phyloP scores from a whole-genome alignment of 1,140 invertebrate genomes.

The Drosophila subobscura region DNA sequence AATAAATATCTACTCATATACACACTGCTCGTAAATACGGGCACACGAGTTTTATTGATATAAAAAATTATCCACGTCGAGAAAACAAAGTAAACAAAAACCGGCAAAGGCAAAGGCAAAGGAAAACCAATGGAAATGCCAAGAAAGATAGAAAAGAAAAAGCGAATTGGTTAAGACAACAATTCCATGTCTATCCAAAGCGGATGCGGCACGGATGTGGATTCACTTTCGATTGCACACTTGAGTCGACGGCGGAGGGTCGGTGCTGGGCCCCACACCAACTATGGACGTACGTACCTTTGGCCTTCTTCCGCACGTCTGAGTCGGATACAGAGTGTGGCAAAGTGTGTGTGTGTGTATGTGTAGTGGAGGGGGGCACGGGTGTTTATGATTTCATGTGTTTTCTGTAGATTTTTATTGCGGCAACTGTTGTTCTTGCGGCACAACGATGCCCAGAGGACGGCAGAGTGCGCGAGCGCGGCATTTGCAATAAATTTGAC shows the following conservation, averaged over 20 bases:
- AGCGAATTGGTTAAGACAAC: constrained; percentile 36
- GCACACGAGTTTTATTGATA: constrained; percentile 37
- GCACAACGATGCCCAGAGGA: constrained; percentile 69
- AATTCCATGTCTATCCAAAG: constrained; percentile 9
- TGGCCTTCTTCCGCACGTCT: constrained; percentile 34
- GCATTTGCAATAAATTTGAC: constrained; percentile 61
- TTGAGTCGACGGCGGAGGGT: constrained; percentile 56
- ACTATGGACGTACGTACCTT: constrained; percentile 45
- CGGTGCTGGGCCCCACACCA: not conserved
- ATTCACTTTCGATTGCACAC: constrained; percentile 73
- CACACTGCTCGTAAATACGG: constrained; percentile 17
- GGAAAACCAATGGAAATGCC: not conserved
- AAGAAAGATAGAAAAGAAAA: not conserved
- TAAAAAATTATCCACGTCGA: constrained; percentile 51
- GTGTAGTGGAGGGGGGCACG: not conserved
- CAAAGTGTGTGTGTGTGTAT: not conserved
- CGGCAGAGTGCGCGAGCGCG: constrained; percentile 68
- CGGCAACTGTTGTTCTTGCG: constrained; percentile 14
- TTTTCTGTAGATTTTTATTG: constrained; percentile 45
- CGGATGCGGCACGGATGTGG: constrained; percentile 42
- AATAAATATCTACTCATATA: constrained; percentile 18
- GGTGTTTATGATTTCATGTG: constrained; percentile 40
- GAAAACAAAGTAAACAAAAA: constrained; percentile 33
- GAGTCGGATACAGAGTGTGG: not conserved
- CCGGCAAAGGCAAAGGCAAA: constrained; percentile 2